phyloP scores from a whole-genome alignment of 37 sponge, comb jelly and placozoan genomes.

The Eunapius fragilis region DNA sequence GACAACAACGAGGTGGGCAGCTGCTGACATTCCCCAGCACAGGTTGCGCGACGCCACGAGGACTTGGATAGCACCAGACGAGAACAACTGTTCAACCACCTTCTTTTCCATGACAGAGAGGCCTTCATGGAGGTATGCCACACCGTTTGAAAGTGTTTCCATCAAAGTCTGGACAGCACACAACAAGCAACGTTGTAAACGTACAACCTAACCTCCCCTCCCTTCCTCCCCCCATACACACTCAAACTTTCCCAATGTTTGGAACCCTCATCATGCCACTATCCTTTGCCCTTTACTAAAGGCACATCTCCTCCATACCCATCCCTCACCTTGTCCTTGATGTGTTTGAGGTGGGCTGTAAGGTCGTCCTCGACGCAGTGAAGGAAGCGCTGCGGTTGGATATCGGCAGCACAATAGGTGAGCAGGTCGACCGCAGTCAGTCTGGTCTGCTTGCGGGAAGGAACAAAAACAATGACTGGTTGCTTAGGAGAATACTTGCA shows the following conservation, averaged over 20 bases:
- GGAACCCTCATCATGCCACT: not conserved
- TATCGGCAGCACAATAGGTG: conserved; percentile 89
- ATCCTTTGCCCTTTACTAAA: not conserved
- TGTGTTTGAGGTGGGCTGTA: conserved; percentile 75
- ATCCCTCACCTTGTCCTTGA: conserved; percentile 85
- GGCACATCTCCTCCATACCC: not conserved
- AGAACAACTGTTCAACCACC: conserved; percentile 90
- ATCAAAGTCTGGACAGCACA: conserved; percentile 78
- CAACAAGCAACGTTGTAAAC: not conserved
- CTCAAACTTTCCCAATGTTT: not conserved
- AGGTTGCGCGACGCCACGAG: conserved; percentile 87
- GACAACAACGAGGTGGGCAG: conserved; percentile 90
- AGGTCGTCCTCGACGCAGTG: conserved; percentile 89
- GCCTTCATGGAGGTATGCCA: conserved; percentile 97
- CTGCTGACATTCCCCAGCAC: conserved; percentile 82
- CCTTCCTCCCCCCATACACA: too few species aligned
- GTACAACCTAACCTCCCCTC: not conserved
- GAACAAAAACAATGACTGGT: conserved; percentile 96
- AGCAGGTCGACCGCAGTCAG: conserved; percentile 97
- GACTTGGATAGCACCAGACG: conserved; percentile 89
- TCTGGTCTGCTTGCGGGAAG: conserved; percentile 94
- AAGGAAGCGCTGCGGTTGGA: conserved; percentile 93
- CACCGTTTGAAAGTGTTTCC: conserved; percentile 90
- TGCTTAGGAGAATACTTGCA: conserved; percentile 82
- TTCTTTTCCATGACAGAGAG: conserved; percentile 85